A percentile compares a stretch with the other conserved stretches of the same genome.
phyloP scores from a whole-genome alignment of 2,888 invertebrate species.

The Luffia ferchaultella region DNA sequence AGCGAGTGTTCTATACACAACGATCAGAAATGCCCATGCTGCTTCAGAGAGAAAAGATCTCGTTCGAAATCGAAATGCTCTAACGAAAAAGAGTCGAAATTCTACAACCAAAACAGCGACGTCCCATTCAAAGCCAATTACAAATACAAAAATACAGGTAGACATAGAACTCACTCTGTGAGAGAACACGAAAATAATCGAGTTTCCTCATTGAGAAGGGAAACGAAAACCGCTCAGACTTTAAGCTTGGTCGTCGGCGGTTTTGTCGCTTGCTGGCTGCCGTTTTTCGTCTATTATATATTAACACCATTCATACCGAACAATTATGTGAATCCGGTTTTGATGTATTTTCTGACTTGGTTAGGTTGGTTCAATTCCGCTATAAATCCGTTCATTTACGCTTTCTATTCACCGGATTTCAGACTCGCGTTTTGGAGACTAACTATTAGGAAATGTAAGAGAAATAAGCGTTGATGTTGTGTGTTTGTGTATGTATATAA shows the following conservation, averaged over 20 bases:
- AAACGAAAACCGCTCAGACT: conserved; percentile 89
- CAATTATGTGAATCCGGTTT: conserved; percentile 64
- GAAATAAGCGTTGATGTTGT: conserved; percentile 28
- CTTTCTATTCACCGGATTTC: conserved; percentile 89
- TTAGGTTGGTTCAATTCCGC: conserved; percentile 91
- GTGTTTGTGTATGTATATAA: conserved; percentile 7
- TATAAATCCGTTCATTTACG: conserved; percentile 91
- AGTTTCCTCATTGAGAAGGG: conserved; percentile 76
- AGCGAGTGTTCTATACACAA: conserved; percentile 41
- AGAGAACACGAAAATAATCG: conserved; percentile 67
- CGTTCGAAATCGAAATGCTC: not conserved
- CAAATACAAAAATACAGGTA: conserved; percentile 45
- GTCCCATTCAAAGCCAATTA: conserved; percentile 51
- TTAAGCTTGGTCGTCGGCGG: conserved; percentile 88
- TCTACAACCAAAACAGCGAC: conserved; percentile 29
- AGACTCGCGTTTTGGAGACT: conserved; percentile 86
- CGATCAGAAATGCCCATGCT: conserved; percentile 51
- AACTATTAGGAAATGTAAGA: conserved; percentile 74
- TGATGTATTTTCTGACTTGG: conserved; percentile 85
- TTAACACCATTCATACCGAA: conserved; percentile 79
- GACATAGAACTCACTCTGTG: conserved; percentile 58
- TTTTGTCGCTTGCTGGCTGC: conserved; percentile 88
- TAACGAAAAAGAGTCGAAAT: conserved; percentile 25
- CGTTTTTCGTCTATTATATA: conserved; percentile 85
- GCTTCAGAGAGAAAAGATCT: conserved; percentile 39